Conservation (phyloP, 2,888 invertebrate genomes). For the Mesorhabditis sp. region DNA sequence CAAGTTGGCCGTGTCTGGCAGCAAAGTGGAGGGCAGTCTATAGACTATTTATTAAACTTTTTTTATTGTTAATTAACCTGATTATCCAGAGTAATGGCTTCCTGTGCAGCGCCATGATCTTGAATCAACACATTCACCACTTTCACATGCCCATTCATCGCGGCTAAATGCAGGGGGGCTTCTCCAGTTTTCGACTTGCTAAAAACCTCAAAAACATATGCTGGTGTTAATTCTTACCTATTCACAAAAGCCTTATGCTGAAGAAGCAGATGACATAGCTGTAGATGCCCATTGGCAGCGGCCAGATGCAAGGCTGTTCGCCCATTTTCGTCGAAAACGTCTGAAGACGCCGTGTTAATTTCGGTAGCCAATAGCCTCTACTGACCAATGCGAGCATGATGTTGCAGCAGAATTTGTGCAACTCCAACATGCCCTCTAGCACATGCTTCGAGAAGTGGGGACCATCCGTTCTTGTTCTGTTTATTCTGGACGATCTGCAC, state of each 20-base stretch:
- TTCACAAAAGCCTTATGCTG: constrained; percentile 97
- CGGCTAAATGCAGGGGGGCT: constrained; percentile 92
- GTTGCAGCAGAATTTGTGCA: constrained; percentile 72
- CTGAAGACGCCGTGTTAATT: constrained; percentile 59
- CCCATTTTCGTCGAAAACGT: constrained; percentile 90
- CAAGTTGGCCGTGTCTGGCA: constrained; percentile 89
- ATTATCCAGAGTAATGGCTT: constrained; percentile 88
- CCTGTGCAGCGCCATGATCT: constrained; percentile 82
- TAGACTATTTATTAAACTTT: background rate
- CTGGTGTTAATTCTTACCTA: constrained; percentile 59
- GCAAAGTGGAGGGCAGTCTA: constrained; percentile 90
- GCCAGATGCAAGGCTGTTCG: constrained; percentile 90
- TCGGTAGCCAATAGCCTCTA: background rate
- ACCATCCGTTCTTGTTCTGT: constrained; percentile 85
- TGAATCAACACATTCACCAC: constrained; percentile 73
- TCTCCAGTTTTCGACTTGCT: constrained; percentile 90
- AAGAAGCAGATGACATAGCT: constrained; percentile 71
- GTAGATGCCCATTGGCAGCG: constrained; percentile 78
- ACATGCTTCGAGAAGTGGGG: constrained; percentile 90
- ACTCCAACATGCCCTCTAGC: constrained; percentile 91
- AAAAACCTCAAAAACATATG: background rate
- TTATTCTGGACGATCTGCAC: constrained; percentile 89
- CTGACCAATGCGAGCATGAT: constrained; percentile 82
- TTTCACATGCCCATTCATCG: constrained; percentile 82
- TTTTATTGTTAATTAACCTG: constrained; percentile 63